These are phyloP conservation scores for Alviniconcha strummeri DNA, from an alignment of 2,888 invertebrate species.

Conservation along the genomic window DNA sequence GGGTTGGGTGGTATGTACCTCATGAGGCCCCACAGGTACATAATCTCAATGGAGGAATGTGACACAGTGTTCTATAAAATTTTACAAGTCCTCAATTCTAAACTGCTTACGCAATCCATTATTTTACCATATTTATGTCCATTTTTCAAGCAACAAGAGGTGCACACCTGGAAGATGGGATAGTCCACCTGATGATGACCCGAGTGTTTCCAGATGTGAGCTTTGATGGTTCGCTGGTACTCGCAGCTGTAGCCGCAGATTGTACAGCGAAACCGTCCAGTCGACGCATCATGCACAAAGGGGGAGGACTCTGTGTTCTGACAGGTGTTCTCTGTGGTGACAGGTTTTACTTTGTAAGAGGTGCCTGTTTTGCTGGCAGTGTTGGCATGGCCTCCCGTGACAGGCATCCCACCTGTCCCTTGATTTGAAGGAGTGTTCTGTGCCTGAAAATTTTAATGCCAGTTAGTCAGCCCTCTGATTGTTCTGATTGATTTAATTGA, in stretches of 20 bases:
- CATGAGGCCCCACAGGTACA: too few species aligned
- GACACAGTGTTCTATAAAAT: too few species aligned
- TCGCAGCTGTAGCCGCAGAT: slow-evolving; percentile 71
- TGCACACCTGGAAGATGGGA: slow-evolving; percentile 62
- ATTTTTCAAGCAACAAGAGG: too few species aligned
- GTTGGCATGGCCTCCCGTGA: too few species aligned
- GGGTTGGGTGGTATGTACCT: too few species aligned
- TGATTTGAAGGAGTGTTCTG: neutral
- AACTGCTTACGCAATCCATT: too few species aligned
- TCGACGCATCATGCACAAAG: slow-evolving; percentile 57
- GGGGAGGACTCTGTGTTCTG: slow-evolving; percentile 41
- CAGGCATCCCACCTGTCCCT: neutral
- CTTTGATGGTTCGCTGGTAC: slow-evolving; percentile 70
- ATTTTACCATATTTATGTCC: too few species aligned
- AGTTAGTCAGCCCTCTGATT: too few species aligned
- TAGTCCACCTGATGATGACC: slow-evolving; percentile 70
- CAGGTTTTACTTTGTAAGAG: slow-evolving; percentile 36
- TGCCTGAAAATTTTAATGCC: neutral
- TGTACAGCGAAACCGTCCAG: slow-evolving; percentile 65
- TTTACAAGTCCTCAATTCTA: too few species aligned
- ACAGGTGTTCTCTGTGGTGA: slow-evolving; percentile 46
- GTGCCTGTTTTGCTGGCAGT: neutral
- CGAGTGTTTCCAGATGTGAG: slow-evolving; percentile 73
- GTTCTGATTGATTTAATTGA: too few species aligned
- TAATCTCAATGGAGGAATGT: too few species aligned